phyloP scores from a whole-genome alignment of 2,113 vertebrate species.

The Aix galericulata region DNA sequence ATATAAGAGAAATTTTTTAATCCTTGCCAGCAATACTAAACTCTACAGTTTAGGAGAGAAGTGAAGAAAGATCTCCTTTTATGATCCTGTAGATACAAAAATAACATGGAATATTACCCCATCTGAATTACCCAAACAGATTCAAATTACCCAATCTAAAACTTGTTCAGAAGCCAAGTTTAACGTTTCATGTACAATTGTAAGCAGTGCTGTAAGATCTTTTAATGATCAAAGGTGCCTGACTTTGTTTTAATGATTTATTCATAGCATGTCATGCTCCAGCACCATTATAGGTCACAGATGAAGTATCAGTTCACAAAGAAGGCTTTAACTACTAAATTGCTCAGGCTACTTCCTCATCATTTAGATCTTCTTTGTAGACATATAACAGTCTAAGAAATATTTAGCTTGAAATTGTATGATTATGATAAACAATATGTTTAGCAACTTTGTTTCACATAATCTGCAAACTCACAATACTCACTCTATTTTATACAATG shows the following conservation, averaged over 20 bases:
- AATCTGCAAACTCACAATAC: not conserved
- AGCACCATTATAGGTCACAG: not conserved
- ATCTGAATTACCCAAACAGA: not conserved
- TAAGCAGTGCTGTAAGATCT: not conserved
- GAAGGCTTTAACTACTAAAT: not conserved
- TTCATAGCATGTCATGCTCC: not conserved
- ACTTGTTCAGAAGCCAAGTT: constrained; percentile 9
- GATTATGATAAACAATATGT: not conserved
- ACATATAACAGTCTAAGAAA: not conserved
- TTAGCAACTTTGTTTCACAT: not conserved
- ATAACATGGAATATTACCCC: not conserved
- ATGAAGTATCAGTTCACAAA: not conserved
- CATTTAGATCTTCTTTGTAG: not conserved
- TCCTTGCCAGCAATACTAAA: not conserved
- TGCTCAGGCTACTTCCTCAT: not conserved
- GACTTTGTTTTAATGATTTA: not conserved
- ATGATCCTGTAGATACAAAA: not conserved
- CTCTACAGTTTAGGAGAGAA: not conserved
- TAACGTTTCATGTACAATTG: not conserved
- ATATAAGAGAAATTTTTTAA: not conserved
- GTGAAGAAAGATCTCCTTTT: not conserved
- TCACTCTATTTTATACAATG: not conserved
- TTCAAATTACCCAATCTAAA: not conserved
- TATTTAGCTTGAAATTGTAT: not conserved
- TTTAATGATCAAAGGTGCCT: not conserved